These are phyloP conservation scores for Drosophila mettleri DNA, from an alignment of 2,888 invertebrate species.

Conservation along the genomic window DNA sequence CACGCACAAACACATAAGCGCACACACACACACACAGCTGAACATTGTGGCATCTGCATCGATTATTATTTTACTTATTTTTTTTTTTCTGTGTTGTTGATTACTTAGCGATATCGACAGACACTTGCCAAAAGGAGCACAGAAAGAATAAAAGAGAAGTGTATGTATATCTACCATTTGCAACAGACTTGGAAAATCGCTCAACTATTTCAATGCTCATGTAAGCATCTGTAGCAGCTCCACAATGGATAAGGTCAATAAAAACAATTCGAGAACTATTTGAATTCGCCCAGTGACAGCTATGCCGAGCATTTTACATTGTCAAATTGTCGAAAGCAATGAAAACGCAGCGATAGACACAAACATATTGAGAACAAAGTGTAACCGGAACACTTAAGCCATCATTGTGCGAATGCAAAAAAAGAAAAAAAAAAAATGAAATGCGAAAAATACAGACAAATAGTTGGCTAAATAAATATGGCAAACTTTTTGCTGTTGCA, in stretches of 20 bases:
- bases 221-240: slow-evolving; percentile 4
- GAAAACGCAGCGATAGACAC: not conserved
- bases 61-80: slow-evolving; percentile 48
- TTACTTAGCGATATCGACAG: slow-evolving; percentile 47
- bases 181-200: slow-evolving; percentile 8
- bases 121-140: slow-evolving; percentile 19
- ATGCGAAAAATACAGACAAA: not conserved
- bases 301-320: slow-evolving; percentile 15
- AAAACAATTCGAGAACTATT: slow-evolving; percentile 36
- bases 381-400: slow-evolving; percentile 1
- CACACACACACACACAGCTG: slow-evolving; percentile 5
- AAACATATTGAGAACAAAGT: slow-evolving; percentile 9
- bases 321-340: not conserved
- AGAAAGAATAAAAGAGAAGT: not conserved
- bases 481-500: not conserved
- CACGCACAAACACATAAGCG: slow-evolving; percentile 9
- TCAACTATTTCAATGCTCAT: slow-evolving; percentile 36
- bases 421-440: not conserved
- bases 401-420: not conserved
- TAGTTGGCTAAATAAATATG: slow-evolving; percentile 6
- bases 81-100: slow-evolving; percentile 36
- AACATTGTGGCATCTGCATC: slow-evolving; percentile 28
- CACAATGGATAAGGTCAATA: slow-evolving; percentile 28
- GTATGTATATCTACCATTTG: not conserved
- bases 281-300: slow-evolving; percentile 26